phyloP scores from a whole-genome alignment of 2,113 vertebrate genomes.

The Neodon shergylaensis region DNA sequence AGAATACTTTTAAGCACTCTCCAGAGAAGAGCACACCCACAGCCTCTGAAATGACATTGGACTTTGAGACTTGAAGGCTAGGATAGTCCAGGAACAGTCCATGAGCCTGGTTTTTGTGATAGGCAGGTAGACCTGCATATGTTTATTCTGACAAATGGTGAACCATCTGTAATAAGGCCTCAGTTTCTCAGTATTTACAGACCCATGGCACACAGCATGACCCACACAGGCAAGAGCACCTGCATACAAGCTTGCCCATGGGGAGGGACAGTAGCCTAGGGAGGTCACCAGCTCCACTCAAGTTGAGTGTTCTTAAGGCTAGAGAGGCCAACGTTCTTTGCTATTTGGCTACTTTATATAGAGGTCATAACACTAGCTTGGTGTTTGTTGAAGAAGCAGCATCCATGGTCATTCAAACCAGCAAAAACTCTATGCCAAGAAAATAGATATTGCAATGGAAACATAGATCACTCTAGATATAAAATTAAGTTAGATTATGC shows the following conservation, averaged over 20 bases:
- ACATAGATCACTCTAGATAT: background rate
- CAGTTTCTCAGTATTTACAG: background rate
- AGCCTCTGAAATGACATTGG: background rate
- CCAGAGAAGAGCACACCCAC: background rate
- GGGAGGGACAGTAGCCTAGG: background rate
- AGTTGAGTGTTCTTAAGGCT: background rate
- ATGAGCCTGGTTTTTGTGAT: background rate
- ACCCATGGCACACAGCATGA: background rate
- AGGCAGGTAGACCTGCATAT: background rate
- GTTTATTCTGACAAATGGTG: slow-evolving; percentile 40
- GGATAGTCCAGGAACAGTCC: background rate
- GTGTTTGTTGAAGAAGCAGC: background rate
- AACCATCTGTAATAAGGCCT: background rate
- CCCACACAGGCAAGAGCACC: background rate
- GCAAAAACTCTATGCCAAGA: background rate
- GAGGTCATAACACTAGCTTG: background rate
- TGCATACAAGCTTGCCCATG: background rate
- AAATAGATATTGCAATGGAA: background rate
- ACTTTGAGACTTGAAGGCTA: background rate
- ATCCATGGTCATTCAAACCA: background rate
- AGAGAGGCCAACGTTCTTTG: background rate
- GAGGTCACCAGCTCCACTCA: background rate
- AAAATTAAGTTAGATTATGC: slow-evolving; percentile 16
- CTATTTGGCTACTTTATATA: background rate
- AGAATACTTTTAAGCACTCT: background rate